Evolutionary conservation across 2,113 vertebrate species (phyloP), one percentile per base, ranked within the genome.

Genomic region (Lampris megalopsis): DNA sequence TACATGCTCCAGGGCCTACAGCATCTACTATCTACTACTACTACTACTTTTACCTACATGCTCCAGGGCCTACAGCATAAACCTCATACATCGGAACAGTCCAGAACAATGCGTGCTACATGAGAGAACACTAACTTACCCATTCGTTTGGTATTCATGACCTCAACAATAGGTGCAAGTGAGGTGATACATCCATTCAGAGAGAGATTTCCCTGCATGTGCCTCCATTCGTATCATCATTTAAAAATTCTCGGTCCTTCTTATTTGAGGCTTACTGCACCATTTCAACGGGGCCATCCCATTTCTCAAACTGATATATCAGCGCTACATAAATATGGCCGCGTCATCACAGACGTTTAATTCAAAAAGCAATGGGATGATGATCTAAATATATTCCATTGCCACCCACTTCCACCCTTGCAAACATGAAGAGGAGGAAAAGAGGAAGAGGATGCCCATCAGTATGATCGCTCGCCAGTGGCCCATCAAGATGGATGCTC

Each of bases 401-500:
- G 68, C 47, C 52, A 42, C 35, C 56, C 6, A 10, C 24, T 1
- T 50, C 2, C 36, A 71, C 38, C 63, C 45, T 40, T 70, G 66
- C 10, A 52, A 75, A 62, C 3, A 53, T 61, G 42, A 60, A 24
- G 24, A 24, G 24, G 24, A 24, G 24, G 47, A 13, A 67, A 45
- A 57, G 9, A 13, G 41, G 61, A 37, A 56, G 68, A 60, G 13
- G 50, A 75, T 43, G 60, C 40, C 66, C 69, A 81, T 56, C 80
- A 79, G 38, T 1, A 13, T 2, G 41, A 83, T 91, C 81, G 58
- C 89, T 89, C 83, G 59, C 36, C 60, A 37, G 11, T 78, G 79
- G 79, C 42, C 62, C 75, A 50, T 77, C 40, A 65, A 8, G 5
- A 50, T 43, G 70, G 13, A 65, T 68, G 65, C 7, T 68, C 38